These are phyloP conservation scores for Micromys minutus DNA, from an alignment of 2,113 vertebrate genomes.

Conservation along the genomic window DNA sequence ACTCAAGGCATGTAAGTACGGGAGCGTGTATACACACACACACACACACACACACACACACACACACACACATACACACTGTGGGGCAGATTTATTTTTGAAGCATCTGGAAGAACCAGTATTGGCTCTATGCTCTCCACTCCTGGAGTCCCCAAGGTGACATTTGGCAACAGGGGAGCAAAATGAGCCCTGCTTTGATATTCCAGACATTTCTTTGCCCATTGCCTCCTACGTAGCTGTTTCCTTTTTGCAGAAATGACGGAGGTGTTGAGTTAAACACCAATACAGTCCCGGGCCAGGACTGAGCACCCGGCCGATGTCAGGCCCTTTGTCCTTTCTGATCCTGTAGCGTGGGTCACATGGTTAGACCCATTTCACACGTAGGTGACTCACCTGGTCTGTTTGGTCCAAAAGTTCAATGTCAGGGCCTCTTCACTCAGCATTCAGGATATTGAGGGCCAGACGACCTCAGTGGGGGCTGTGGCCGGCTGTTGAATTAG, in stretches of 20 bases:
- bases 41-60: neutral
- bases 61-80: neutral
- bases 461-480: neutral
- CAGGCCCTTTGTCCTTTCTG: neutral
- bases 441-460: neutral
- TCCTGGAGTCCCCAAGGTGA: neutral
- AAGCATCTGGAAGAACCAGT: neutral
- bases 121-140: neutral
- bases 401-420: neutral
- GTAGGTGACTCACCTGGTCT: neutral
- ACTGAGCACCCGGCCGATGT: too few species aligned
- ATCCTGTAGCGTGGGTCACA: neutral
- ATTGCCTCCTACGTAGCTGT: neutral
- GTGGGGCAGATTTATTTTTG: neutral
- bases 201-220: neutral
- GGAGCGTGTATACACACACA: too few species aligned
- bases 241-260: neutral
- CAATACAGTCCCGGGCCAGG: neutral
- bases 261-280: neutral
- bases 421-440: neutral
- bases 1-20: too few species aligned
- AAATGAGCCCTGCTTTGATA: rapidly evolving
- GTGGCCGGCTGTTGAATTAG: too few species aligned
- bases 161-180: neutral
- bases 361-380: neutral